Percentiles rank a stretch among this genome's conserved stretches.
phyloP scores from a whole-genome alignment of 2,797 vertebrate species.

The Propithecus deckenii region DNA sequence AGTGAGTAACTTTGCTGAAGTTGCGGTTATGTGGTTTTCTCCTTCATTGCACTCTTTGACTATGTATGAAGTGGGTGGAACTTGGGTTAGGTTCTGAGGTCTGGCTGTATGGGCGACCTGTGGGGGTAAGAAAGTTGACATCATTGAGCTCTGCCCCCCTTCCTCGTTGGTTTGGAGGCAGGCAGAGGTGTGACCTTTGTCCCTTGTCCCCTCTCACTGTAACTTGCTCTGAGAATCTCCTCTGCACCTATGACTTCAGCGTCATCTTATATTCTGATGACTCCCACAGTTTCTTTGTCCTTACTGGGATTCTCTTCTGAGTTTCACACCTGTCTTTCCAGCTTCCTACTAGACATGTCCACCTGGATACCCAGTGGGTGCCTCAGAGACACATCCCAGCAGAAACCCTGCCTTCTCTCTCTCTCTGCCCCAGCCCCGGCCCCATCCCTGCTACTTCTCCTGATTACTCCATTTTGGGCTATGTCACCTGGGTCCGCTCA shows the following conservation, averaged over 20 bases:
- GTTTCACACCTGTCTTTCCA: background rate
- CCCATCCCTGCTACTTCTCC: background rate
- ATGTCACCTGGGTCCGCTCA: background rate
- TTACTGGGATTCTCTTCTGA: background rate
- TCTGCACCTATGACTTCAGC: background rate
- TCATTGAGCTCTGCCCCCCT: background rate
- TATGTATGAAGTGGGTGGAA: background rate
- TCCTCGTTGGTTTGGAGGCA: background rate
- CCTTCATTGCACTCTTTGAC: conserved; percentile 42
- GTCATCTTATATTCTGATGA: background rate
- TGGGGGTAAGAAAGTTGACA: background rate
- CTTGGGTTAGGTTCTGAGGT: background rate
- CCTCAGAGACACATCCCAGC: background rate
- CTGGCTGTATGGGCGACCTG: background rate
- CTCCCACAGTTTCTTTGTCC: background rate
- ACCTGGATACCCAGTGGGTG: background rate
- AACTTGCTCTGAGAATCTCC: background rate
- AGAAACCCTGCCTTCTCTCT: background rate
- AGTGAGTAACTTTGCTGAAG: background rate
- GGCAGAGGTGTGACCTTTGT: background rate
- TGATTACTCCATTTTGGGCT: background rate
- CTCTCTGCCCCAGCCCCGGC: background rate
- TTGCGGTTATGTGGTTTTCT: conserved; percentile 70
- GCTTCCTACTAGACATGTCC: background rate
- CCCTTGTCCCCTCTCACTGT: background rate